Conservation (phyloP, 2,888 invertebrate genomes). For the Thyatira batis region DNA sequence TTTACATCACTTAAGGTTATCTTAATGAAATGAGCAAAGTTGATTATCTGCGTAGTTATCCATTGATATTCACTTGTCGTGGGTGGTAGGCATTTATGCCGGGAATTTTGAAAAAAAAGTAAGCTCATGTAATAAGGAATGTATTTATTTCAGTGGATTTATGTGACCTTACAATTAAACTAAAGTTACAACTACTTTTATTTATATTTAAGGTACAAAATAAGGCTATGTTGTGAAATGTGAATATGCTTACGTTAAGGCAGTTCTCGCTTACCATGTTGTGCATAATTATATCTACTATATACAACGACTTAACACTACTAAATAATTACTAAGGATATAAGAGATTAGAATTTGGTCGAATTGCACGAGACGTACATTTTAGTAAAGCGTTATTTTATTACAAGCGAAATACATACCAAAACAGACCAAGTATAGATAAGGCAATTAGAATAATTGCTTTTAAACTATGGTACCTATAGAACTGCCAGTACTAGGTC, state of each 20-base stretch:
- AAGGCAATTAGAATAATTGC: neutral
- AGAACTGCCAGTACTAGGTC: neutral
- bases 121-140: constrained; percentile 32
- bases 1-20: too few relatives aligned
- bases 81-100: too few relatives aligned
- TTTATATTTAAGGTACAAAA: constrained; percentile 71
- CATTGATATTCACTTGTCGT: too few relatives aligned
- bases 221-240: constrained; percentile 79
- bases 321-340: constrained; percentile 40
- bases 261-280: constrained; percentile 74
- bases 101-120: constrained; percentile 8
- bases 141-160: constrained; percentile 53
- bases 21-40: too few relatives aligned
- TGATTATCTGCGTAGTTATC: too few relatives aligned
- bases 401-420: constrained; percentile 33
- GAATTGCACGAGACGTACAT: constrained; percentile 53
- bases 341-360: constrained; percentile 64
- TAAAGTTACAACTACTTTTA: constrained; percentile 38
- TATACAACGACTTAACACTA: constrained; percentile 52
- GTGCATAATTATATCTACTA: constrained; percentile 58
- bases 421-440: neutral
- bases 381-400: constrained; percentile 62
- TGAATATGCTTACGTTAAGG: constrained; percentile 75
- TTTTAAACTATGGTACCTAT: neutral
- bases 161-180: constrained; percentile 47